Evolutionary conservation across 1,140 invertebrate genomes (phyloP).

Genomic region (Bombus turneri): DNA sequence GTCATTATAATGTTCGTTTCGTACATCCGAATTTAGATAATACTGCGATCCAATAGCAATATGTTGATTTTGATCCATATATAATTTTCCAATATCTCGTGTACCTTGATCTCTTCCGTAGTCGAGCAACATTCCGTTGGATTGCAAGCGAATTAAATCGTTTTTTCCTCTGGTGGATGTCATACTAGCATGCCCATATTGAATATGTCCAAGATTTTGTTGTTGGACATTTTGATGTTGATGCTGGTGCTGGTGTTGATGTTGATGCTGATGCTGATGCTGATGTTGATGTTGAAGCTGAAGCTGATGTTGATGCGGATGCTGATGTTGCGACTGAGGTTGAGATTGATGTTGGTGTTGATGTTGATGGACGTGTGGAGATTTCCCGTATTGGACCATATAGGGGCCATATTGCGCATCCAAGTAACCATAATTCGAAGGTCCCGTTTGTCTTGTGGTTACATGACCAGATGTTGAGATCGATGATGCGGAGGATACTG

Average conservation of each 20-base stretch:
- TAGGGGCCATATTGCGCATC: constrained; percentile 73
- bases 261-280: neutral
- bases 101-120: constrained; percentile 43
- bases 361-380: constrained; percentile 54
- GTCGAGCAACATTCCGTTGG: constrained; percentile 38
- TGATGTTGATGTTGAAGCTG: neutral
- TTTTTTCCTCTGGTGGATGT: constrained; percentile 12
- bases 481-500: neutral
- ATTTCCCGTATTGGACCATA: constrained; percentile 70
- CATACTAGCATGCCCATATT: constrained; percentile 47
- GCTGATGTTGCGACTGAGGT: constrained; percentile 56
- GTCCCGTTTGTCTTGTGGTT: constrained; percentile 55
- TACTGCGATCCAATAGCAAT: constrained; percentile 56
- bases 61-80: constrained; percentile 71
- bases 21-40: constrained; percentile 68
- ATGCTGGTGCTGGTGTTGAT: neutral
- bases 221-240: constrained; percentile 47
- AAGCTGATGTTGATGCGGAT: constrained; percentile 28
- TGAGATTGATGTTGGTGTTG: constrained; percentile 28
- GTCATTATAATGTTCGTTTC: constrained; percentile 68
- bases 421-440: constrained; percentile 72
- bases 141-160: constrained; percentile 15
- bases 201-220: constrained; percentile 50
- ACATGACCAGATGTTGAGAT: constrained; percentile 31
- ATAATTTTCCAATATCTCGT: constrained; percentile 67